Conservation (phyloP, 2,888 invertebrate species). For the Deroplatys truncata region DNA sequence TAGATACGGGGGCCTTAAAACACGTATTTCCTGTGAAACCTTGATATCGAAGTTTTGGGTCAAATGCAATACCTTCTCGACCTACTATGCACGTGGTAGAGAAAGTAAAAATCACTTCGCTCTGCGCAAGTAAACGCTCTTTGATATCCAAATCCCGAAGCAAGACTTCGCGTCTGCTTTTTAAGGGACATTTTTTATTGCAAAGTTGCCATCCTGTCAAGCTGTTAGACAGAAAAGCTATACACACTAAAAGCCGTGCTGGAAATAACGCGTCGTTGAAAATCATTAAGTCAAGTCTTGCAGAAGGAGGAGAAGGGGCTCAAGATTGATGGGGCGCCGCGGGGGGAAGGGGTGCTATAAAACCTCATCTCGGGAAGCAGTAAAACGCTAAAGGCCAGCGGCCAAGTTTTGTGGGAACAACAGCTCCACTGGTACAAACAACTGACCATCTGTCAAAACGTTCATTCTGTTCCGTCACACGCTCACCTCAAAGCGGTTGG, state of each 20-base stretch:
- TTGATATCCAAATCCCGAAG: background rate
- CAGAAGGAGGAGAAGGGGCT: background rate
- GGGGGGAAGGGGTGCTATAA: background rate
- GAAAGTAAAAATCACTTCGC: too few species aligned
- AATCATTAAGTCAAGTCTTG: background rate
- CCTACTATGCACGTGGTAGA: too few species aligned
- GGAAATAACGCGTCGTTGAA: background rate
- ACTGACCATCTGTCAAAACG: background rate
- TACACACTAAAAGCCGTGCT: background rate
- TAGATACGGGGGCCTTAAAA: too few species aligned
- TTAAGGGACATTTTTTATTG: background rate
- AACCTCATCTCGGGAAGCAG: background rate
- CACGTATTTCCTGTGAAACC: too few species aligned
- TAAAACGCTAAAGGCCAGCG: background rate
- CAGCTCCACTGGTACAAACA: background rate
- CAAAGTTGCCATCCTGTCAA: background rate
- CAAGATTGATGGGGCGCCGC: background rate
- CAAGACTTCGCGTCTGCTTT: background rate
- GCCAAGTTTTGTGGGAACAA: background rate
- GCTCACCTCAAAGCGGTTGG: background rate
- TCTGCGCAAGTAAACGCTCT: too few species aligned
- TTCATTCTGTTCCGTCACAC: background rate
- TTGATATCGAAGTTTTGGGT: too few species aligned
- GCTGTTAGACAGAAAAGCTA: background rate
- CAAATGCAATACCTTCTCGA: too few species aligned